A percentile compares a stretch with the other conserved stretches of the same genome.
Evolutionary conservation across 1,140 invertebrate species (phyloP).

Genomic region (Diplogasteroides magnus): DNA sequence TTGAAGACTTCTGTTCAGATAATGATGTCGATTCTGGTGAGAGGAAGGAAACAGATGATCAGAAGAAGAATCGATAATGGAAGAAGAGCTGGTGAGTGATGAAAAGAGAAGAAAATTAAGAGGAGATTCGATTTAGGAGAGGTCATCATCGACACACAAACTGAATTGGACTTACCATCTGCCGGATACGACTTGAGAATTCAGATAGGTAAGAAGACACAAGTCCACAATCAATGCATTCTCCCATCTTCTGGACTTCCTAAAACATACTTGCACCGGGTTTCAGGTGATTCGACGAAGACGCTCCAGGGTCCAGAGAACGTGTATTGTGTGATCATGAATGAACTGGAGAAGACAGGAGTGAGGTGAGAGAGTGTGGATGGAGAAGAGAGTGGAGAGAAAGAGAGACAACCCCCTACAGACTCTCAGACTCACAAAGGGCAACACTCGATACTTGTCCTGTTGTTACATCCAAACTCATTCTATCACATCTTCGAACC

Average conservation of each 20-base stretch:
- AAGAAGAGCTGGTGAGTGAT: slow-evolving; percentile 5
- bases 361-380: slow-evolving; percentile 12
- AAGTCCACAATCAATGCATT: no score
- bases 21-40: slow-evolving; percentile 26
- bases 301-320: slow-evolving; percentile 29
- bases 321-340: slow-evolving; percentile 32
- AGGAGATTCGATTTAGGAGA: slow-evolving; percentile 4
- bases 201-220: slow-evolving; percentile 11
- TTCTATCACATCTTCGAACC: slow-evolving; percentile 7
- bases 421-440: not conserved
- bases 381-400: no score
- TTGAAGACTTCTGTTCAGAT: no score
- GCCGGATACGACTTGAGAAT: slow-evolving; percentile 22
- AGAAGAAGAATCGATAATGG: slow-evolving; percentile 23
- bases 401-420: not conserved
- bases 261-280: no score
- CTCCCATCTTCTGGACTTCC: no score
- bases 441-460: not conserved
- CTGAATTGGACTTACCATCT: slow-evolving; percentile 17
- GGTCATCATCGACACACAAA: slow-evolving; percentile 22
- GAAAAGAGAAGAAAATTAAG: not conserved
- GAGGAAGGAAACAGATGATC: slow-evolving; percentile 29
- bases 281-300: no score
- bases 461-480: not conserved
- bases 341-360: slow-evolving; percentile 23